Percentiles rank a stretch among this genome's conserved stretches.
Evolutionary conservation across 2,113 vertebrate species (phyloP).

Genomic region (Piprites chloris): DNA sequence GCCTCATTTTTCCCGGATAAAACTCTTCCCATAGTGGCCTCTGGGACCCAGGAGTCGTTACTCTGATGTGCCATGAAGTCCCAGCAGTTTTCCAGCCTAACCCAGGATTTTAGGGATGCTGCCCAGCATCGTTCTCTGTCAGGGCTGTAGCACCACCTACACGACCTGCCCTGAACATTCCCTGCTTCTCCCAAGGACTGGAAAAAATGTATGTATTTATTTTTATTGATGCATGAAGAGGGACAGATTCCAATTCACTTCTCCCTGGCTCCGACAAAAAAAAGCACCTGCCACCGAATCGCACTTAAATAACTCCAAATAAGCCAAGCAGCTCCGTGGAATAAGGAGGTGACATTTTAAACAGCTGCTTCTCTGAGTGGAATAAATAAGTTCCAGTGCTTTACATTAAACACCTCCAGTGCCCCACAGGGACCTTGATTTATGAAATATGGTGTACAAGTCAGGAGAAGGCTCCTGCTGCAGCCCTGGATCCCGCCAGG

Average conservation of each 20-base stretch:
- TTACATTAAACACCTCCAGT: not conserved
- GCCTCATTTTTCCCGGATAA: not conserved
- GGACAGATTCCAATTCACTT: not conserved
- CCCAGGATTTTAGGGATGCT: not conserved
- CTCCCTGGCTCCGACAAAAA: not conserved
- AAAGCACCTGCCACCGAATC: slow-evolving; percentile 1
- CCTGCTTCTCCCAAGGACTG: not conserved
- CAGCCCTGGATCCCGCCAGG: not conserved
- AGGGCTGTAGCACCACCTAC: not conserved
- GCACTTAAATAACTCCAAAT: not conserved
- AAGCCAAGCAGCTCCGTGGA: not conserved
- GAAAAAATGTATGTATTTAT: not conserved
- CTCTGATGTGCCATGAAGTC: not conserved
- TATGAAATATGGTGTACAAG: not conserved
- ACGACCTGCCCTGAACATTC: not conserved
- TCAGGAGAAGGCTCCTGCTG: not conserved
- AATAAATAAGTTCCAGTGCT: not conserved
- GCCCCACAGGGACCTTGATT: not conserved
- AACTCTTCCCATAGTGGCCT: not conserved
- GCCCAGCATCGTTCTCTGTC: not conserved
- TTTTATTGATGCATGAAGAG: not conserved
- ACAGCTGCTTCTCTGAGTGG: not conserved
- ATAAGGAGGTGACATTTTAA: not conserved
- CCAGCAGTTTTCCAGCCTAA: not conserved
- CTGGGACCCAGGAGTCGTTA: not conserved